Evolutionary conservation across 1,140 invertebrate species (phyloP), one percentile per base, ranked within the genome.

Genomic region (Drosophila virilis): DNA sequence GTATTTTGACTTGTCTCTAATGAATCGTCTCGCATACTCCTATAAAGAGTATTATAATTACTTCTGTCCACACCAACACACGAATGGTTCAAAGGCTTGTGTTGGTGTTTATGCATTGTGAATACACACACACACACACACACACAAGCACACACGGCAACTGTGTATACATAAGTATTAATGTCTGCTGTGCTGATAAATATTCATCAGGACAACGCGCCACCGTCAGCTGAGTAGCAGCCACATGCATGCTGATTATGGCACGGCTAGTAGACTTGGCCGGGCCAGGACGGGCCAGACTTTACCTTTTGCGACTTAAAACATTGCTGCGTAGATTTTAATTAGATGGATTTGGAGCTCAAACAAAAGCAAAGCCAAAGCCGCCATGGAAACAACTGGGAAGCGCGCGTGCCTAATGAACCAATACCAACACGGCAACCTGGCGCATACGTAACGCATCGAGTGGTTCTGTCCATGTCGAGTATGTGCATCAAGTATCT

Each of bases 281-380:
- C 15, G 6, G 28, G 51, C 32, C 58, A 37, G 37, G 22, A 28
- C 10, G 42, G 51, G 46, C 52, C 50, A 61, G 51, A 74, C 52
- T 64, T 70, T 64, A 58, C 52, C 58, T 74, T 70, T 52, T 42
- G 64, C 66, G 54, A 32, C 48, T 61, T 64, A 65, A 79, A 83
- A 80, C 67, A 77, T 60, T 79, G 57, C 76, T 88, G 84, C 77
- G 72, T 88, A 88, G 79, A 88, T 89, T 88, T 88, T 88, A 88
- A 89, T 88, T 88, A 88, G 83, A 50, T 83, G 84, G 83, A 88
- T 88, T 88, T 88, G 66, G 59, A 79, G 85, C 78, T 65, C 72
- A 82, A 82, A 86, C 82, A 88, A 65, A 70, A 33, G 37, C 22
- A 45, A 55, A 51, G 58, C 40, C 37, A 42, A 62, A 28, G 62